These are phyloP conservation scores for Siniperca knerii DNA, from an alignment of 2,113 vertebrate species.

Conservation along the genomic window DNA sequence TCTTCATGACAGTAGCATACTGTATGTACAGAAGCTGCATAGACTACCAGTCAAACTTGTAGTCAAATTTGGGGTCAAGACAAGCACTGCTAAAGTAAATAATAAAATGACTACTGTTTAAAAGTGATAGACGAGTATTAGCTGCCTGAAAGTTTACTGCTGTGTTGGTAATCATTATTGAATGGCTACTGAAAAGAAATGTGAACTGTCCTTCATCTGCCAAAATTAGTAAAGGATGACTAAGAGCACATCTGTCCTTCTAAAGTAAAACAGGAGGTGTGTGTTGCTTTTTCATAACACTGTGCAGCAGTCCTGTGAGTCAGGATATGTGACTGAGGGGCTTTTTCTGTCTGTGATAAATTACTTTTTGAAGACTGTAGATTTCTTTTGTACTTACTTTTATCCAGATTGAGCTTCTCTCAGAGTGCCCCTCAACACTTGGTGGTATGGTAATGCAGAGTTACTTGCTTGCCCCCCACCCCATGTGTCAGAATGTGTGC, in stretches of 20 bases:
- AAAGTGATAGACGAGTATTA: not conserved
- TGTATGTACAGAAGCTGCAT: not conserved
- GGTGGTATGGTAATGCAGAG: not conserved
- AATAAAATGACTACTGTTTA: slow-evolving; percentile 5
- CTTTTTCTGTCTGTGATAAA: not conserved
- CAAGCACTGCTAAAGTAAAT: not conserved
- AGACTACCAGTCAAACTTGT: slow-evolving; percentile 8
- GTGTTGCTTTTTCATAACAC: not conserved
- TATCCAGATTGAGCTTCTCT: not conserved
- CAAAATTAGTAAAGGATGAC: not conserved
- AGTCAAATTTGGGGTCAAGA: slow-evolving; percentile 12
- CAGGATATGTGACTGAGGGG: not conserved
- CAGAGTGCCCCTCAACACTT: not conserved
- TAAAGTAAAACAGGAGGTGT: not conserved
- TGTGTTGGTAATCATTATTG: slow-evolving; percentile 9
- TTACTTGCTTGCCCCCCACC: not conserved
- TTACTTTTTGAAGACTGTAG: not conserved
- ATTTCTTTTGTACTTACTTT: not conserved
- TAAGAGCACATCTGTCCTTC: slow-evolving; percentile 1
- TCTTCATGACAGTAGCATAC: not conserved
- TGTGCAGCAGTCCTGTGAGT: not conserved
- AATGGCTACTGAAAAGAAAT: slow-evolving; percentile 6
- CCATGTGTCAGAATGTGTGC: not conserved
- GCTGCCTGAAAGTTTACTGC: not conserved
- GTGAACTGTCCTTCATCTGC: not conserved